Evolutionary conservation across 2,113 vertebrate species (phyloP), one percentile per base, ranked within the genome.

Genomic region (Pipa parva): DNA sequence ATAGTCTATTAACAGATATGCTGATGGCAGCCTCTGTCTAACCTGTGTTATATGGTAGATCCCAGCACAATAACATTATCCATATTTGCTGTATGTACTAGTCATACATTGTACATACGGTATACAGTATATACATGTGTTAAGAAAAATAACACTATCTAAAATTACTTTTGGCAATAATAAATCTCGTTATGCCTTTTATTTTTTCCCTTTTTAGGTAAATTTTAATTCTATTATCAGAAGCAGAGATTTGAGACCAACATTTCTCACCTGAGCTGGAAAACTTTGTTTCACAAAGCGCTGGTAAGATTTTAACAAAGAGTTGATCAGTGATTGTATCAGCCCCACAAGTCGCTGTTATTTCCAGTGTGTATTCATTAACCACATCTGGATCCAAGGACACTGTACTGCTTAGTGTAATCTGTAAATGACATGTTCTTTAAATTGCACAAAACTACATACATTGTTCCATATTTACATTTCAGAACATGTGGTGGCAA

Each of bases 291-390:
- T 11, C 12, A 71, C 85, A 84, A 50, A 75, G 61, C 1, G 75
- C 46, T 56, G 20, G 25, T 0, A 1, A 59, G 1, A 48, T 36
- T 5, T 0, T 1, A 12, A 90, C 73, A 12, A 52, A 85, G 27
- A 91, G 78, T 0, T 1, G 8, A 2, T 3, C 20, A 0, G 64
- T 28, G 12, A 63, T 33, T 0, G 11, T 1, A 2, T 64, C 76
- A 0, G 11, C 33, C 0, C 49, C 70, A 59, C 87, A 89, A 0
- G 59, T 15, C 0, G 79, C 79, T 7, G 5, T 13, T 36, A 88
- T 64, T 22, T 51, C 66, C 67, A 91, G 68, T 0, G 27, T 10
- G 15, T 88, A 89, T 63, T 73, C 78, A 59, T 82, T 85, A 59
- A 81, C 69, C 1, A 0, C 15, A 5, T 0, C 71, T 39, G 83